Conservation (phyloP, 2,113 vertebrate species). For the Vireo altiloquus region DNA sequence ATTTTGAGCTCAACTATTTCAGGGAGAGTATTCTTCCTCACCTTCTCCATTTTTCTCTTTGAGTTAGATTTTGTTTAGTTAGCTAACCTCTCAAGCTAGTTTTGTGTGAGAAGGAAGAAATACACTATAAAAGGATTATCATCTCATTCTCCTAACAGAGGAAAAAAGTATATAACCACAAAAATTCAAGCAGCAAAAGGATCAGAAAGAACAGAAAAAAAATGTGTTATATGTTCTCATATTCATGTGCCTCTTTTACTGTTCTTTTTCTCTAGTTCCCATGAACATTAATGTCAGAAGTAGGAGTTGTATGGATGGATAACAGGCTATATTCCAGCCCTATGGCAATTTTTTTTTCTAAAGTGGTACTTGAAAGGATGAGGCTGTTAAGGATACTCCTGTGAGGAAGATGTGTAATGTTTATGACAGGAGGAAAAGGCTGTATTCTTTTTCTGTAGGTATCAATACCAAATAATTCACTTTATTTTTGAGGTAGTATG, state of each 20-base stretch:
- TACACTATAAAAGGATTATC: background rate
- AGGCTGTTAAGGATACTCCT: background rate
- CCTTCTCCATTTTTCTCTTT: background rate
- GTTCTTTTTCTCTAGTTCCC: background rate
- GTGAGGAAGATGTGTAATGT: background rate
- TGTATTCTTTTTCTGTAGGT: background rate
- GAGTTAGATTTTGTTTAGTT: background rate
- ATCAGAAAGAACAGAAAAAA: background rate
- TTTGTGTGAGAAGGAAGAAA: background rate
- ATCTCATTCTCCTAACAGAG: background rate
- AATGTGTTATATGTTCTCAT: background rate
- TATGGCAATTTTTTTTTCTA: background rate
- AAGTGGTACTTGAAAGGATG: background rate
- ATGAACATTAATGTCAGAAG: background rate
- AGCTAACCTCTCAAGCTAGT: background rate
- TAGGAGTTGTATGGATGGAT: background rate
- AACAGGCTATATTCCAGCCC: background rate
- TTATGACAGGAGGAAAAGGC: background rate
- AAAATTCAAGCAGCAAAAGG: background rate
- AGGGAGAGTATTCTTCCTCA: background rate
- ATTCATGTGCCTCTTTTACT: background rate
- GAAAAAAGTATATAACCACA: background rate
- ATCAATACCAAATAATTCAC: background rate
- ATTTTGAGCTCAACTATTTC: background rate
- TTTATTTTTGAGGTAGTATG: background rate